phyloP scores from a whole-genome alignment of 1,140 invertebrate species.

The Linepithema humile region DNA sequence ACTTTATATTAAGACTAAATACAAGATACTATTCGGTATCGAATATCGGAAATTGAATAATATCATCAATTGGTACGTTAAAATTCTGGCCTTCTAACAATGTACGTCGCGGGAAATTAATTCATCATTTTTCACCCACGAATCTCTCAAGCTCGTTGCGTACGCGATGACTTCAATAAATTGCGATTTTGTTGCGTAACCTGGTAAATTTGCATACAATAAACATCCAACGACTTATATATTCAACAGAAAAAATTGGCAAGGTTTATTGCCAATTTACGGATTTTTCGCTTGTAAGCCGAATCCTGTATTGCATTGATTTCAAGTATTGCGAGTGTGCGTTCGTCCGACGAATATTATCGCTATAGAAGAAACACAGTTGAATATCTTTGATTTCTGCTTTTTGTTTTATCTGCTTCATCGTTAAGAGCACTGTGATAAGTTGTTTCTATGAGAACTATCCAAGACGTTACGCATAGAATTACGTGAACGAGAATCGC shows the following conservation, averaged over 20 bases:
- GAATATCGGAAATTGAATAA: constrained; percentile 15
- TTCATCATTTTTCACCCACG: not conserved
- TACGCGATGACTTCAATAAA: not conserved
- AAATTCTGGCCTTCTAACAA: constrained; percentile 20
- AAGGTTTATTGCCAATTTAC: constrained; percentile 35
- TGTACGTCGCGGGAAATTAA: not conserved
- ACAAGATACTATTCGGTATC: not conserved
- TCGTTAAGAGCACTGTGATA: too few relatives aligned
- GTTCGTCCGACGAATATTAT: too few relatives aligned
- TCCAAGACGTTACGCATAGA: too few relatives aligned
- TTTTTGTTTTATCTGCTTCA: not conserved
- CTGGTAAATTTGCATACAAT: constrained; percentile 5
- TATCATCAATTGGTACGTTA: constrained; percentile 25
- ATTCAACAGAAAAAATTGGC: not conserved
- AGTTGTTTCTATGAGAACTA: too few relatives aligned
- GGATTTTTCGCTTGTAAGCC: constrained; percentile 11
- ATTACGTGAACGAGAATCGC: too few relatives aligned
- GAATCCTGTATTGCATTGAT: constrained; percentile 43
- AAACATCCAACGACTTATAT: constrained; percentile 14
- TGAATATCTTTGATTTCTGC: too few relatives aligned
- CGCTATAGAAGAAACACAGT: too few relatives aligned
- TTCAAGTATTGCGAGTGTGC: constrained; percentile 10
- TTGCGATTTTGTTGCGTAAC: too few relatives aligned
- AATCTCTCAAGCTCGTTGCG: constrained; percentile 15
- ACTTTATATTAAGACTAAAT: not conserved